Base-by-base conservation (phyloP, 1,140 invertebrate species). In the Zaprionus lachaisei region DNA sequence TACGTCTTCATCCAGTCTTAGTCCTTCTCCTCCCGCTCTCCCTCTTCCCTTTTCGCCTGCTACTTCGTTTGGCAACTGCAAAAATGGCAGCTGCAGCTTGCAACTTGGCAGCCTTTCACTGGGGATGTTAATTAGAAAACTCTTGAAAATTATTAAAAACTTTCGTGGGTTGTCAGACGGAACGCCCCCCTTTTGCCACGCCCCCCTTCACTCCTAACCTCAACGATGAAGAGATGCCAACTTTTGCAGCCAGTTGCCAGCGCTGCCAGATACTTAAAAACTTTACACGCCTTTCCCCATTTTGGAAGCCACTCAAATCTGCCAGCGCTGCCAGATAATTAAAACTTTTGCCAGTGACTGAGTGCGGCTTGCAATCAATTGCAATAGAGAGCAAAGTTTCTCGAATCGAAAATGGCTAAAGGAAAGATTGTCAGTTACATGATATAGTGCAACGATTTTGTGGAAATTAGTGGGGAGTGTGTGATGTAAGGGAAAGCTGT, bases 71-170 rank as follows among this genome's bases (percentile, higher is more conserved):
- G 38, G 44, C 72, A 71, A 49, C 37, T 70, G 65, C 55, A 74
- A 55, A 70, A 60, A 62, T 54, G 60, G 76, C 80, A 66, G 67
- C 60, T 62, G 51, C 70, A 62, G 51, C 69, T 58, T 61, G 55
- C 68, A 58, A 37, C 72, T 51, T 55, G 55, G 31, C 47, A 22
- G 61, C 57, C 54, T 58, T 60, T 70, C 76, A 54, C 64, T 70
- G 63, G 79, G 79, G 73, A 90, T 89, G 85, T 90, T 89, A 89
- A 89, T 89, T 90, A 89, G 86, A 89, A 89, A 89, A 89, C 85
- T 89, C 85, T 90, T 77, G 85, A 82, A 90, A 90, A 90, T 91
- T 84, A 89, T 89, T 90, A 90, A 89, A 89, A 89, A 89, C 85
- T 89, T 89, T 89, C 41, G 58, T 56, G 51, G 69, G 47, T 68